phyloP scores from a whole-genome alignment of 1,140 invertebrate species.

The Batillaria attramentaria region DNA sequence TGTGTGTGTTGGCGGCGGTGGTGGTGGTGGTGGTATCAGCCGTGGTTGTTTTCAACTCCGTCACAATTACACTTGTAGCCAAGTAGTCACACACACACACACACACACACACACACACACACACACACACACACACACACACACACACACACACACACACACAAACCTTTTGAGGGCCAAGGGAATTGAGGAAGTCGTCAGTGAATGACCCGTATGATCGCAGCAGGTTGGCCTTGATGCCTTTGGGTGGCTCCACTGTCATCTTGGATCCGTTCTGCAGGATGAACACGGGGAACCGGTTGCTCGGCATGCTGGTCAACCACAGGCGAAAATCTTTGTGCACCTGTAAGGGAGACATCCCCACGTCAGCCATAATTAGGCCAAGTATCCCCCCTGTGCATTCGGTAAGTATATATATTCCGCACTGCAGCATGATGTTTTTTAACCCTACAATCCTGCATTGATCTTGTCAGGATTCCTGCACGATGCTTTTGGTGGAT shows the following conservation, averaged over 20 bases:
- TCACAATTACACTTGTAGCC: background rate
- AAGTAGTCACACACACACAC: background rate
- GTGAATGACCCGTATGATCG: conserved; percentile 69
- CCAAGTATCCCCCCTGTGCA: no score
- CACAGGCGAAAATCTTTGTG: conserved; percentile 73
- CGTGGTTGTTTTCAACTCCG: no score
- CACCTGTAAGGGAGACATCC: conserved; percentile 55
- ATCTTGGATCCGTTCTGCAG: conserved; percentile 74
- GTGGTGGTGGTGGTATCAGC: no score
- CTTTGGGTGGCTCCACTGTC: conserved; percentile 73
- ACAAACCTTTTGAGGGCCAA: conserved; percentile 19
- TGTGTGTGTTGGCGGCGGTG: no score
- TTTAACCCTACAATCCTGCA: no score
- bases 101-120: background rate
- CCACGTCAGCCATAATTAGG: no score
- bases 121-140: conserved; percentile 24
- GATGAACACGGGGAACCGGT: conserved; percentile 72
- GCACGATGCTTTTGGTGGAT: no score
- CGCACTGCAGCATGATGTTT: no score
- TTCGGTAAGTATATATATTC: no score
- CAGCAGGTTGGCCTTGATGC: conserved; percentile 72
- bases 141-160: conserved; percentile 23
- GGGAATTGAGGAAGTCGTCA: conserved; percentile 71
- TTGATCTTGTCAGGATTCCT: no score
- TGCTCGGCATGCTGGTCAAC: conserved; percentile 73